Conservation (phyloP, 2,113 vertebrate genomes). For the Naja naja region DNA sequence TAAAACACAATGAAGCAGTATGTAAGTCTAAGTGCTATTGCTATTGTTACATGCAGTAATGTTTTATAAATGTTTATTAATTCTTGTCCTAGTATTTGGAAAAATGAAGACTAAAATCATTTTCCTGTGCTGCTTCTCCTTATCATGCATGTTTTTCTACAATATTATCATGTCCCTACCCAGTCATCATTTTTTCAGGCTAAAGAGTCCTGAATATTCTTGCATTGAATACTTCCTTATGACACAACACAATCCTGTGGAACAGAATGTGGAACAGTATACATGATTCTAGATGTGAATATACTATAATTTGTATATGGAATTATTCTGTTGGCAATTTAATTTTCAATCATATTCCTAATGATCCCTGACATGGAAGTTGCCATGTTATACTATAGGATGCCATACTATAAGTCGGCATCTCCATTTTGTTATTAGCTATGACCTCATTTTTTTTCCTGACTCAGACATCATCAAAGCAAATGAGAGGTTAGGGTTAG, state of each 20-base stretch:
- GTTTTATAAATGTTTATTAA: not conserved
- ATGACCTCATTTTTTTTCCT: not conserved
- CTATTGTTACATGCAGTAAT: not conserved
- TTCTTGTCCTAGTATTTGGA: not conserved
- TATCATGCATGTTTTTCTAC: not conserved
- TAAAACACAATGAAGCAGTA: not conserved
- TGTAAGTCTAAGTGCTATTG: not conserved
- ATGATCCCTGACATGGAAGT: not conserved
- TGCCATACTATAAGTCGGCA: not conserved
- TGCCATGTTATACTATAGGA: not conserved
- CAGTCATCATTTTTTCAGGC: not conserved
- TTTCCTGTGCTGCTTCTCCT: not conserved
- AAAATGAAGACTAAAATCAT: not conserved
- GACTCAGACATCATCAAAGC: not conserved
- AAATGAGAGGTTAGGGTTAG: not conserved
- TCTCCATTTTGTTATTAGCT: not conserved
- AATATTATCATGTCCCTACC: not conserved
- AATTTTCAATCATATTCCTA: not conserved
- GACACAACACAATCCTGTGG: not conserved
- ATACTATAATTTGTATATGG: not conserved
- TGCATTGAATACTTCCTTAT: not conserved
- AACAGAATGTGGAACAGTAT: not conserved
- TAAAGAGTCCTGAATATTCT: not conserved
- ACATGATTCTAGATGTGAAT: not conserved
- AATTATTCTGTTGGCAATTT: not conserved